Percentiles rank a stretch among this genome's conserved stretches.
Evolutionary conservation across 2,888 invertebrate species (phyloP).

Genomic region (Agelastica alni): DNA sequence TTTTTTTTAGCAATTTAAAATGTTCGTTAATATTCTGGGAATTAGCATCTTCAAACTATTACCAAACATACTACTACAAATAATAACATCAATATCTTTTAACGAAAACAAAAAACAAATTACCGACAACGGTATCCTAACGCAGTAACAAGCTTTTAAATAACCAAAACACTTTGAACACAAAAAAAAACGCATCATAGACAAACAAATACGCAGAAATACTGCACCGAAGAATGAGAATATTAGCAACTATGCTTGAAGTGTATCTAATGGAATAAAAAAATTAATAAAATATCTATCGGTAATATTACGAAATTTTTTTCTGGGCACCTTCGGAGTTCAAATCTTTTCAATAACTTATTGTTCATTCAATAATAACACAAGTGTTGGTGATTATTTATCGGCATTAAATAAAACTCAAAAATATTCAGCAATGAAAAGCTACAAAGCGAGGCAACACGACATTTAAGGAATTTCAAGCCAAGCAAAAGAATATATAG

Average conservation of each 20-base stretch:
- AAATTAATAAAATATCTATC: no score
- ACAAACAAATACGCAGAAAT: no score
- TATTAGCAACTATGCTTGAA: no score
- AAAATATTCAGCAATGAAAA: conserved; percentile 31
- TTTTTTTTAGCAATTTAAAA: no score
- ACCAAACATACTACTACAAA: conserved; percentile 12
- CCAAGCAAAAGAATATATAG: conserved; percentile 43
- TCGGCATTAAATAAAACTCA: conserved; percentile 11
- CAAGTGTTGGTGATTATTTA: conserved; percentile 19
- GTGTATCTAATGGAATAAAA: no score
- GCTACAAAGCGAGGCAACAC: conserved; percentile 53
- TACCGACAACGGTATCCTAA: conserved; percentile 35
- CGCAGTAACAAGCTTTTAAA: conserved; percentile 37
- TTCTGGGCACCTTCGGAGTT: no score
- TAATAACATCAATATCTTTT: conserved; percentile 22
- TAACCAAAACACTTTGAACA: conserved; percentile 17
- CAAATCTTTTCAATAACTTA: no score
- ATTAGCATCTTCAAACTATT: conserved; percentile 6
- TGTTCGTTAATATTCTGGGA: no score
- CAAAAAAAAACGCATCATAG: no score
- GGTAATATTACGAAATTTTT: no score
- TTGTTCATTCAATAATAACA: no score
- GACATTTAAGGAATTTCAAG: conserved; percentile 44
- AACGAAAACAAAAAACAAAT: conserved; percentile 24
- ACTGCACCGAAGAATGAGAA: no score